phyloP scores from a whole-genome alignment of 2,113 vertebrate species.

The Cyphomyrus discorhynchus region DNA sequence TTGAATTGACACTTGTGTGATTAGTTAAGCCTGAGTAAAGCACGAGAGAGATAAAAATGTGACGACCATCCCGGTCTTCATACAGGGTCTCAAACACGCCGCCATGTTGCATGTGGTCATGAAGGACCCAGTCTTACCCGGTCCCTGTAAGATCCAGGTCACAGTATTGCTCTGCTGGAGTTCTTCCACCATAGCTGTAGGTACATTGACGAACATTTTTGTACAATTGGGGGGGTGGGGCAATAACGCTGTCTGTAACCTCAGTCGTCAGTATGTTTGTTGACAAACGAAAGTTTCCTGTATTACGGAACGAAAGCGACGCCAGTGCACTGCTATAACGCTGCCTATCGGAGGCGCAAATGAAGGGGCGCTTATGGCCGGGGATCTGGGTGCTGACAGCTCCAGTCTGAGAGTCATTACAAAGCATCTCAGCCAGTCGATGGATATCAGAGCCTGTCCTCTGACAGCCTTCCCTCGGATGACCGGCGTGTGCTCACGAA shows the following conservation, averaged over 20 bases:
- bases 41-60: not conserved
- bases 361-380: constrained; percentile 25
- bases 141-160: no score
- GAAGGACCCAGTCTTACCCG: not conserved
- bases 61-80: not conserved
- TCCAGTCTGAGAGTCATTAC: constrained; percentile 51
- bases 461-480: constrained; percentile 41
- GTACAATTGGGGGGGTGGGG: not conserved
- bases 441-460: constrained; percentile 36
- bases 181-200: not conserved
- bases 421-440: constrained; percentile 48
- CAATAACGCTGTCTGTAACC: not conserved
- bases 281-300: no score
- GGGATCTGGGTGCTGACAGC: constrained; percentile 50
- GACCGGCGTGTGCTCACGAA: not conserved
- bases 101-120: not conserved
- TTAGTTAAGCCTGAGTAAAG: not conserved
- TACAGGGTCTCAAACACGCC: not conserved
- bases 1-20: not conserved
- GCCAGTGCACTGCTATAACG: no score
- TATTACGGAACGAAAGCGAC: no score
- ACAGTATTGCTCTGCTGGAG: not conserved
- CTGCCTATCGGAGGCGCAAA: constrained; percentile 25
- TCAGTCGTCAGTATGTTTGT: no score
- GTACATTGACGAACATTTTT: not conserved